Base-by-base conservation (phyloP, 2,888 invertebrate genomes). In the Candidula unifasciata region DNA sequence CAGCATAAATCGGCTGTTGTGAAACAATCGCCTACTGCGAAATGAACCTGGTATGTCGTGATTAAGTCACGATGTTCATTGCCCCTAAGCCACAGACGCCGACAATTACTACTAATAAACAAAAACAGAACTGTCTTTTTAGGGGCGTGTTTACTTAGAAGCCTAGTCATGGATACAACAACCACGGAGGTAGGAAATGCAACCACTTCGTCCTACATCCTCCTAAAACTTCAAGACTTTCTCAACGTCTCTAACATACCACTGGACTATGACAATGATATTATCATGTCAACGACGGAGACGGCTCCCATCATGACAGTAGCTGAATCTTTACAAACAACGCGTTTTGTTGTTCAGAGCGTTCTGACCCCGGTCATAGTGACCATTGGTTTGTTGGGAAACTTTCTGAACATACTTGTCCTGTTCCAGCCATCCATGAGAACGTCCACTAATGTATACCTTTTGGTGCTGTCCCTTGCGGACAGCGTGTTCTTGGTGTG, bases 381-480 rank as follows among this genome's bases (percentile, higher is more conserved):
- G 18, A 86, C 88, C 1, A 88, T 91, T 52, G 93, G 93, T 0
- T 87, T 93, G 16, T 82, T 92, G 6, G 93, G 93, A 5, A 93
- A 93, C 88, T 74, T 90, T 16, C 88, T 93, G 13, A 93, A 92
- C 87, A 91, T 93, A 27, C 89, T 91, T 16, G 93, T 93, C 16
- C 88, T 93, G 30, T 83, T 77, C 33, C 90, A 92, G 52, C 91
- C 91, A 2, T 90, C 90, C 80, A 93, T 93, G 93, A 87, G 90
- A 54, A 90, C 89, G n/a, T 93, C 93, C 0, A 93, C 93, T 13
- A 93, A 93, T 86, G 89, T 91, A 86, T 96, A 96, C 93, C 94
- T 96, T 88, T 96, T 96, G 82, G 96, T 96, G 0, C 93, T 96
- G 88, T 96, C 96, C 73, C 94, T 96, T 85, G 96, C 96, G 84